Evolutionary conservation across 2,888 invertebrate species (phyloP).

Genomic region (Sarcophaga carnaria): DNA sequence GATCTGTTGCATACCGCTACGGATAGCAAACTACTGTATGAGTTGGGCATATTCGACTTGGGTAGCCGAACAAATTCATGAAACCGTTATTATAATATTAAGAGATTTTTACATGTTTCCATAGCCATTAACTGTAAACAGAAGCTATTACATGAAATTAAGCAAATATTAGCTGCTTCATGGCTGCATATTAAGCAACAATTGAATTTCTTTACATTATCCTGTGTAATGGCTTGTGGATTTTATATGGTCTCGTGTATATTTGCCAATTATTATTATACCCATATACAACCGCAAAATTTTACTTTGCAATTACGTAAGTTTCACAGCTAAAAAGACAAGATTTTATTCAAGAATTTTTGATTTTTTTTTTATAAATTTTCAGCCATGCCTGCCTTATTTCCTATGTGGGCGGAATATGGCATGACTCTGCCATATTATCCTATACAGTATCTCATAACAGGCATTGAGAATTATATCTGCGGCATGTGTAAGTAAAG

Average conservation of each 20-base stretch:
- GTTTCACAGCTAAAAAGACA: neutral
- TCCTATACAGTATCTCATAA: slow-evolving; percentile 58
- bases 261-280: slow-evolving; percentile 59
- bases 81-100: neutral
- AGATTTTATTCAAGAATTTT: no score
- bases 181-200: slow-evolving; percentile 60
- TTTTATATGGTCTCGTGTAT: slow-evolving; percentile 61
- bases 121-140: slow-evolving; percentile 61
- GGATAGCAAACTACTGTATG: slow-evolving; percentile 34
- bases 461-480: slow-evolving; percentile 60
- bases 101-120: no score
- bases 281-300: slow-evolving; percentile 60
- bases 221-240: slow-evolving; percentile 56
- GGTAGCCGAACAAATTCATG: slow-evolving; percentile 31
- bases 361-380: neutral
- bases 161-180: slow-evolving; percentile 39
- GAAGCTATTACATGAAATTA: slow-evolving; percentile 46
- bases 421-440: slow-evolving; percentile 65
- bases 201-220: slow-evolving; percentile 50
- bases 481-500: slow-evolving; percentile 65
- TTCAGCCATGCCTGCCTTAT: slow-evolving; percentile 60
- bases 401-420: slow-evolving; percentile 67
- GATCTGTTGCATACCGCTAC: slow-evolving; percentile 46
- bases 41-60: slow-evolving; percentile 59
- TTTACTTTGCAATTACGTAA: slow-evolving; percentile 63